Base-by-base conservation (phyloP, 2,888 invertebrate genomes). In the Scaptomyza tumidula region DNA sequence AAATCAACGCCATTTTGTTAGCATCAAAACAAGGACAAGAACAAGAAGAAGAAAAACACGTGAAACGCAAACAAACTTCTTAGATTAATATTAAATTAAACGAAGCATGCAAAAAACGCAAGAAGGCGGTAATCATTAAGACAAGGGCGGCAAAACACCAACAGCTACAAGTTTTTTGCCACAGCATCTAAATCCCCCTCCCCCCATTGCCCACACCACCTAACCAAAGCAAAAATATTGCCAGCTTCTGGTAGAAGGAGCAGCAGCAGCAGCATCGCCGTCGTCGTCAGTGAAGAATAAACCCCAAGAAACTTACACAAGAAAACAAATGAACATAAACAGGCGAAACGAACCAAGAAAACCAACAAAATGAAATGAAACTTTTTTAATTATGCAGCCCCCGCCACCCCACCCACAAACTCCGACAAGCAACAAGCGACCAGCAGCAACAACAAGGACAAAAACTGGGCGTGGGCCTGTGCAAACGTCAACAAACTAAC, bases 341-440 rank as follows among this genome's bases (percentile, higher is more conserved):
- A 84, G 81, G 77, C 85, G 89, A 87, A 90, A 88, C 90, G 89
- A 90, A 89, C 90, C 90, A 88, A 90, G 90, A 89, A 89, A 91
- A 89, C 89, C 90, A 88, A 90, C 89, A 89, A 90, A 90, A 90
- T 90, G 86, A 90, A 90, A 90, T 90, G 89, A 90, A 90, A 90
- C 90, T 90, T 90, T 90, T 90, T 90, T 90, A 90, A 90, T 90
- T 90, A 91, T 90, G 87, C 90, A 41, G 87, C 75, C 81, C 74
- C 83, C 33, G 9, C 33, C 67, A 58, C 45, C n/a, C 39, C 14
- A 3, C 41, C 41, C 16, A 16, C 10, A 16, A 41, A 16, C 41
- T 41, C 16, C 16, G 16, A 41, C 9, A 10, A 41, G 41, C 41
- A 41, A 41, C 41, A 41, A 41, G 65, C 62, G 31, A 46, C 43